phyloP scores from a whole-genome alignment of 2,888 invertebrate genomes.

The Rhimphoctona megacephalus region DNA sequence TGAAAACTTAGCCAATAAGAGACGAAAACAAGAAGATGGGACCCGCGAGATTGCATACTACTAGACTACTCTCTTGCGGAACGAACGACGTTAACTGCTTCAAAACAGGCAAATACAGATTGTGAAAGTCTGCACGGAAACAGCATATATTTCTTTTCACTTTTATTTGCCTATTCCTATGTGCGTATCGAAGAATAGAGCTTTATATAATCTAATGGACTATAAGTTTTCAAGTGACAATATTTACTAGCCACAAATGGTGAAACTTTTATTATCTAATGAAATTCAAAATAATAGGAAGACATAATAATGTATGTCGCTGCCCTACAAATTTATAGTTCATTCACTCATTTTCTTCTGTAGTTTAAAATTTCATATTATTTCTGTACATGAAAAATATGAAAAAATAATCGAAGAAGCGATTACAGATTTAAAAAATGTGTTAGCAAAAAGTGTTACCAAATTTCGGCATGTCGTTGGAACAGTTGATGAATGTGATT shows the following conservation, averaged over 20 bases:
- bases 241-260: background rate
- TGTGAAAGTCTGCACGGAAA: conserved; percentile 27
- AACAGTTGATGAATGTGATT: background rate
- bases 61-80: conserved; percentile 44
- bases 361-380: background rate
- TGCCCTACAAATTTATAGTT: background rate
- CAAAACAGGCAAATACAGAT: conserved; percentile 77
- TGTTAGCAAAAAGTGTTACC: background rate
- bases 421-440: background rate
- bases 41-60: conserved; percentile 66
- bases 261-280: background rate
- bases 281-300: background rate
- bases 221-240: background rate
- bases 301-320: background rate
- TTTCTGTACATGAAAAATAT: background rate
- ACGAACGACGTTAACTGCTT: conserved; percentile 76
- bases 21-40: conserved; percentile 79
- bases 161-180: conserved; percentile 12
- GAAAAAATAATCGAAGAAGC: background rate
- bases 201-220: background rate
- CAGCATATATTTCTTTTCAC: conserved; percentile 44
- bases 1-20: conserved; percentile 81
- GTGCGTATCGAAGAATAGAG: background rate
- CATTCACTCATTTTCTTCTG: background rate
- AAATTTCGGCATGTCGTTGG: background rate